Evolutionary conservation across 2,797 vertebrate species (phyloP).

Genomic region (Lophotriccus pileatus): DNA sequence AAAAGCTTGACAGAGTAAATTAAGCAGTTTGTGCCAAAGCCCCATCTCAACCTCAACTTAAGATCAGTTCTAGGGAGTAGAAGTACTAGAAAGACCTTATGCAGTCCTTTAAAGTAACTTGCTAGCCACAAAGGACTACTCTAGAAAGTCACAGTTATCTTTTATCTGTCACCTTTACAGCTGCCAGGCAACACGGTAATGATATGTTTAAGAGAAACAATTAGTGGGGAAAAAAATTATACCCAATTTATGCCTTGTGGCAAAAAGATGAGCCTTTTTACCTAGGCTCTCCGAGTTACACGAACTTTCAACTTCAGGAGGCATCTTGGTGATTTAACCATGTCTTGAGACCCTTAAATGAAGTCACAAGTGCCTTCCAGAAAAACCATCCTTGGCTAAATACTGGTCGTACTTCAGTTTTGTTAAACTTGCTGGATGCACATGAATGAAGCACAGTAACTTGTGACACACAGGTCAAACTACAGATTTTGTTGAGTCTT

Average conservation of each 20-base stretch:
- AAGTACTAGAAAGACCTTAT: background rate
- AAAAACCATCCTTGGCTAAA: background rate
- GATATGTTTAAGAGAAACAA: background rate
- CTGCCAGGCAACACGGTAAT: background rate
- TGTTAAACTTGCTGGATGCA: background rate
- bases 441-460: background rate
- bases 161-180: slow-evolving; percentile 17
- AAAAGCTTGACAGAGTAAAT: background rate
- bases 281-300: accelerated
- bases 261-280: background rate
- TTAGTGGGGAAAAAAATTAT: background rate
- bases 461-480: background rate
- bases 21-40: background rate
- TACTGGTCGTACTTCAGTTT: accelerated
- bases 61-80: background rate
- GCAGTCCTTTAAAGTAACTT: background rate
- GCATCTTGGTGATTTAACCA: background rate
- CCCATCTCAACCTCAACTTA: background rate
- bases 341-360: background rate
- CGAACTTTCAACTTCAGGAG: background rate
- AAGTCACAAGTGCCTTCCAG: background rate
- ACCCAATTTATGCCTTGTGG: background rate
- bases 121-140: background rate
- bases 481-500: background rate
- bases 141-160: slow-evolving; percentile 23